Evolutionary conservation across 2,888 invertebrate genomes (phyloP).

Genomic region (Cataglyphis rosenhaueri): DNA sequence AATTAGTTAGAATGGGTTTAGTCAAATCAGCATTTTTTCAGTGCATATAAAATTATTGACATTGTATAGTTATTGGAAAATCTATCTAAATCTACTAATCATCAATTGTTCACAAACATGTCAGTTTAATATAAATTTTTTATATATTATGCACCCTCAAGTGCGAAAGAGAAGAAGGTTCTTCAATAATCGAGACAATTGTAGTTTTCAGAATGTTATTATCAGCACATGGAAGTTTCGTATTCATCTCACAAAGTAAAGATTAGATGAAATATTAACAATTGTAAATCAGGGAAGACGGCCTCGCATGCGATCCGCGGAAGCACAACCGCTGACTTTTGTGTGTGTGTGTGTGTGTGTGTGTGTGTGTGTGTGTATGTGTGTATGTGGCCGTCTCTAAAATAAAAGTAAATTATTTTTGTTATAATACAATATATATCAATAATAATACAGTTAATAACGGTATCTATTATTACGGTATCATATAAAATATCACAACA

Average conservation of each 20-base stretch:
- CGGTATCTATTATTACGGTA: conserved; percentile 68
- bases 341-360: not conserved
- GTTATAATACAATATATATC: conserved; percentile 78
- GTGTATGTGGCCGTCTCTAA: conserved; percentile 23
- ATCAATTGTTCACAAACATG: not conserved
- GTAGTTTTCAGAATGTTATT: conserved; percentile 82
- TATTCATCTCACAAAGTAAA: conserved; percentile 79
- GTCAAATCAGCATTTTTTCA: too few species aligned
- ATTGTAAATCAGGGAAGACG: conserved; percentile 76
- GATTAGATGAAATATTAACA: conserved; percentile 78
- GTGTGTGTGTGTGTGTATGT: not conserved
- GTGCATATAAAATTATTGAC: too few species aligned
- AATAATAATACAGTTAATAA: conserved; percentile 82
- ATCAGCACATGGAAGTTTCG: conserved; percentile 84
- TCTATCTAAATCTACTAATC: not conserved
- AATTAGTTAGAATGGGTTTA: too few species aligned
- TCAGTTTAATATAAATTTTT: not conserved
- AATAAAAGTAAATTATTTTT: conserved; percentile 56
- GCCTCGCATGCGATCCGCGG: conserved; percentile 19
- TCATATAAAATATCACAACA: conserved; percentile 85
- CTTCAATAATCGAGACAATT: conserved; percentile 21
- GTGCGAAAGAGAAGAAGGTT: not conserved
- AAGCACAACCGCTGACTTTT: conserved; percentile 8
- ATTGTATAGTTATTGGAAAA: not conserved
- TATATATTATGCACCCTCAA: not conserved